Evolutionary conservation across 2,888 invertebrate genomes (phyloP).

Genomic region (Phengaris alcon): DNA sequence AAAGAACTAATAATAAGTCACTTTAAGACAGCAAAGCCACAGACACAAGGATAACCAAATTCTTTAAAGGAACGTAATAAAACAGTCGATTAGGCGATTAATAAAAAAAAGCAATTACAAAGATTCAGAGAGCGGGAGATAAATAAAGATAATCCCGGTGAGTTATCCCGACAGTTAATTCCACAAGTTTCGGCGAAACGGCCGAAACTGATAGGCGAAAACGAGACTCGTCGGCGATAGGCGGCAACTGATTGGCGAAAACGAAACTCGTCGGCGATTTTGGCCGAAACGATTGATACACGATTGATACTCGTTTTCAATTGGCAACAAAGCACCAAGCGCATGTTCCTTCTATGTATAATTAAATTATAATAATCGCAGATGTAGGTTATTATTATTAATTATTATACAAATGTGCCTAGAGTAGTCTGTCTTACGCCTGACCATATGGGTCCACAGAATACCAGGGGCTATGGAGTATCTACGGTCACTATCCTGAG

Average conservation of each 20-base stretch:
- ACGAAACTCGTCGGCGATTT: not conserved
- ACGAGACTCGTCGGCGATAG: not conserved
- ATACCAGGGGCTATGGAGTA: too few relatives aligned
- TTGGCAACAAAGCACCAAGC: too few relatives aligned
- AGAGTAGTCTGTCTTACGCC: too few relatives aligned
- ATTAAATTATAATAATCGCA: too few relatives aligned
- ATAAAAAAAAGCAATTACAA: constrained; percentile 45
- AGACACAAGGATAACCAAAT: not conserved
- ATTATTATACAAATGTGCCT: too few relatives aligned
- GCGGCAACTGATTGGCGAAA: not conserved
- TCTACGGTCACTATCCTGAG: too few relatives aligned
- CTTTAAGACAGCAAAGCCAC: too few relatives aligned
- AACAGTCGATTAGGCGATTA: constrained; percentile 36
- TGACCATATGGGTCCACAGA: too few relatives aligned
- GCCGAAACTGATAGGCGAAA: constrained; percentile 40
- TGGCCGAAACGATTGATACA: not conserved
- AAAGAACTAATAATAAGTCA: not conserved
- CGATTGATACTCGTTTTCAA: too few relatives aligned
- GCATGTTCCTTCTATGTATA: too few relatives aligned
- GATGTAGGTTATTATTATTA: too few relatives aligned
- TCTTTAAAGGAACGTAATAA: constrained; percentile 24
- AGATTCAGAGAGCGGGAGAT: constrained; percentile 42
- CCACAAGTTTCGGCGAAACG: constrained; percentile 51
- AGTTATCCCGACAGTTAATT: constrained; percentile 42
- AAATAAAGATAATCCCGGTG: constrained; percentile 49